phyloP scores from a whole-genome alignment of 2,888 invertebrate species.

The Empis stercorea region DNA sequence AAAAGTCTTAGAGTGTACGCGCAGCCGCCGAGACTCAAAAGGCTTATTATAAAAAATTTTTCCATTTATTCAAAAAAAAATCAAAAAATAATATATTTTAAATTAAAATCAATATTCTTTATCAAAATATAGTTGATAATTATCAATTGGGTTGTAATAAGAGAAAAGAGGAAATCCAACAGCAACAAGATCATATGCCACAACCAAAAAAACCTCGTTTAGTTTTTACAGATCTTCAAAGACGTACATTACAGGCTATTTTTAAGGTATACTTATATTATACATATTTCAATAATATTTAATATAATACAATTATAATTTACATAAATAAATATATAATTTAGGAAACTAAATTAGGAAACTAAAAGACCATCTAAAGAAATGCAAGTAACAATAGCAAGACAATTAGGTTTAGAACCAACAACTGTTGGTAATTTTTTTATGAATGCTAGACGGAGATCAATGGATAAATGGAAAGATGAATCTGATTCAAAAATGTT shows the following conservation, averaged over 20 bases:
- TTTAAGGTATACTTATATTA: constrained; percentile 63
- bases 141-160: constrained; percentile 61
- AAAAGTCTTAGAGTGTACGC: too few relatives aligned
- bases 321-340: too few relatives aligned
- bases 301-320: too few relatives aligned
- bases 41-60: too few relatives aligned
- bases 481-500: constrained; percentile 45
- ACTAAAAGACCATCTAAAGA: constrained; percentile 98
- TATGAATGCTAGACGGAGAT: constrained; percentile 98
- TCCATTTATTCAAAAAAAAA: too few relatives aligned
- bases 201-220: constrained; percentile 98
- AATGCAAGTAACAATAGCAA: constrained; percentile 98
- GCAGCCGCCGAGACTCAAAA: too few relatives aligned
- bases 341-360: too few relatives aligned
- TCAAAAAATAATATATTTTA: too few relatives aligned
- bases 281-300: background rate
- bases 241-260: constrained; percentile 99
- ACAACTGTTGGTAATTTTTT: constrained; percentile 99
- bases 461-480: constrained; percentile 98
- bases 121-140: too few relatives aligned
- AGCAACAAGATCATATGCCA: constrained; percentile 69
- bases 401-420: constrained; percentile 91
- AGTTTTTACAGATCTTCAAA: constrained; percentile 99
- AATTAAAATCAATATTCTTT: too few relatives aligned
- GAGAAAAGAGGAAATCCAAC: constrained; percentile 82